Percentiles rank a stretch among this genome's conserved stretches.
phyloP scores from a whole-genome alignment of 2,797 vertebrate species.

The Myotis planiceps region DNA sequence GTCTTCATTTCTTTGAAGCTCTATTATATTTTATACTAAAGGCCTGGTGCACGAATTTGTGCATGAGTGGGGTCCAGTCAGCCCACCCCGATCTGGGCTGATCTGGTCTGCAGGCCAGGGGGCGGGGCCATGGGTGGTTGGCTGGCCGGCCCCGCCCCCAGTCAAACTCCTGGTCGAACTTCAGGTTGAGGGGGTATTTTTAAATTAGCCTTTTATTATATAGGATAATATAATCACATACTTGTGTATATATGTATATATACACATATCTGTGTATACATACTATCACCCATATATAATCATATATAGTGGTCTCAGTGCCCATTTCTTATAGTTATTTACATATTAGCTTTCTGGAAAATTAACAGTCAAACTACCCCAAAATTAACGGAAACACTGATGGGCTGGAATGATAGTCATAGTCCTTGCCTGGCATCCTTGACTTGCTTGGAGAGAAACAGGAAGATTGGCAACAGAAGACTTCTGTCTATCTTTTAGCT shows the following conservation, averaged over 20 bases:
- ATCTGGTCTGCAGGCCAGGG: rapidly evolving
- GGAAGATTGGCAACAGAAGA: neutral
- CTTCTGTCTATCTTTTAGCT: neutral
- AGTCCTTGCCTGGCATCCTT: too few relatives aligned
- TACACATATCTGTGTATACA: neutral
- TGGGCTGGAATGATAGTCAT: neutral
- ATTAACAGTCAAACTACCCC: neutral
- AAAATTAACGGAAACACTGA: neutral
- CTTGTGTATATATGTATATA: neutral
- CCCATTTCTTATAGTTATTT: neutral
- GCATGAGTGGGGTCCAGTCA: too few relatives aligned
- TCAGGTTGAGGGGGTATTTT: too few relatives aligned
- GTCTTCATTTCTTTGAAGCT: neutral
- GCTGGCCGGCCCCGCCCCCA: too few relatives aligned
- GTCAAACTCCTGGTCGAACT: too few relatives aligned
- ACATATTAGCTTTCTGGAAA: neutral
- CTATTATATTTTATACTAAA: neutral
- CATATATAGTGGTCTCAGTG: neutral
- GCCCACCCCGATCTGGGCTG: rapidly evolving
- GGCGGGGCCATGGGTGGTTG: too few relatives aligned
- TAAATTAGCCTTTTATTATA: too few relatives aligned
- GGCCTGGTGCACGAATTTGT: too few relatives aligned
- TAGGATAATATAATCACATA: neutral
- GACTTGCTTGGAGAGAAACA: neutral
- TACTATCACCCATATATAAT: neutral